Base-by-base conservation (phyloP, 2,797 vertebrate species). In the Anolis apletophallus region DNA sequence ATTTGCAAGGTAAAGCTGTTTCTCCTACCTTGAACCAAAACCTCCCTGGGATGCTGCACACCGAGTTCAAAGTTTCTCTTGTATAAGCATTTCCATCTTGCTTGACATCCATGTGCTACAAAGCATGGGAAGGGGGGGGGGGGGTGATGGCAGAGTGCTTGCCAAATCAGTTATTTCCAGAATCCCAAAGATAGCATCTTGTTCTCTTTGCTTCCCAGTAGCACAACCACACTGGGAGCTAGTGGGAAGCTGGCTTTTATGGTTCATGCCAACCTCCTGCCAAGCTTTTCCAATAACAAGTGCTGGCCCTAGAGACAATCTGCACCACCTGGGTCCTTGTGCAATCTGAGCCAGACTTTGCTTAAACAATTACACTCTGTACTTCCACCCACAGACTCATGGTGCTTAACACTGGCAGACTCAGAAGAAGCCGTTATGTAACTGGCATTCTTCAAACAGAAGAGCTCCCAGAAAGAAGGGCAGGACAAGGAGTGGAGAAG, bases 361-460 rank as follows among this genome's bases (percentile, higher is more conserved):
- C 72, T 83, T 1, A 14, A 83, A 83, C 74, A 91, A 50, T 71
- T 71, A 80, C 75, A 75, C 14, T 36, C 88, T 52, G 46, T 78
- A 6, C 72, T 89, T 84, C 85, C 73, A 69, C 4, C 34, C 80
- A 59, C 59, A 73, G 3, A 0, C 36, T 83, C 1, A 0, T 34
- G 29, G 75, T 0, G 55, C 11, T 85, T 78, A 67, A 32, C 52
- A 52, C 84, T 74, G 68, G 40, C 80, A 72, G 80, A 67, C 50
- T 50, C 32, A 7, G 29, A 80, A 80, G 64, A n/a, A 52, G 59
- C 40, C 29, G 50, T 87, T 91, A 83, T 3, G 12, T 75, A 91
- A 91, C 0, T 32, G 76, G 50, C 74, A 90, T 88, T 87, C 79
- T 86, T 57, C 76, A 73, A 89, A 86, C 88, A 88, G 32, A 72